Conservation (phyloP, 2,797 vertebrate species). For the Halcyon leucocephala region DNA sequence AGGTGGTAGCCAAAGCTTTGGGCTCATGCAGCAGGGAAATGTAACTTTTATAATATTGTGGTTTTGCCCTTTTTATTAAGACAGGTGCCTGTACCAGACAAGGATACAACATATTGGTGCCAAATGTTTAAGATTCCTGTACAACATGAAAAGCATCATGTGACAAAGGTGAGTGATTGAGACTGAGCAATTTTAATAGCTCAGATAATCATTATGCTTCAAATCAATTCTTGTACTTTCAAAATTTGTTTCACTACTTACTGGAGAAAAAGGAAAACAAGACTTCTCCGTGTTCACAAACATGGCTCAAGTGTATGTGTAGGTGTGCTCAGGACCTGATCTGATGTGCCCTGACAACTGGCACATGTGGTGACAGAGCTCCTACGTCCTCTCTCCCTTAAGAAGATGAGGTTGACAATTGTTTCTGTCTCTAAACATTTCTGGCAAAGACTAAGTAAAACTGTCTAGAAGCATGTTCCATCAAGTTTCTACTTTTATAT, state of each 20-base stretch:
- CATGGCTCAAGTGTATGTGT: too few species aligned
- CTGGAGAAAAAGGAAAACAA: background rate
- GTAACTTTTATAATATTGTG: slow-evolving; percentile 20
- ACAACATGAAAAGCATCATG: slow-evolving; percentile 85
- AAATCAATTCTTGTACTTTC: background rate
- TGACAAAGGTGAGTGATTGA: slow-evolving; percentile 83
- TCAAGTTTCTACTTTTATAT: background rate
- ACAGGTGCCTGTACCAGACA: slow-evolving; percentile 88
- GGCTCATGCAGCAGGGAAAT: background rate
- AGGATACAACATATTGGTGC: slow-evolving; percentile 91
- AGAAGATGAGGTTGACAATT: background rate
- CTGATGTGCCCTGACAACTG: background rate
- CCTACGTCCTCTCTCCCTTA: background rate
- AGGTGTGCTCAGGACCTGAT: background rate
- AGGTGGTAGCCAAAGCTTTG: background rate
- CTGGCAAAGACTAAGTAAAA: background rate
- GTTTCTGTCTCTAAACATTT: background rate
- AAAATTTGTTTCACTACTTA: background rate
- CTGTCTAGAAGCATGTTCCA: background rate
- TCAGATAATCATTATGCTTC: background rate
- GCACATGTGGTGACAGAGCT: accelerated
- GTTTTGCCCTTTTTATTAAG: slow-evolving; percentile 77
- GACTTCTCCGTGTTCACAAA: background rate
- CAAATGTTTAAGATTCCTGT: slow-evolving; percentile 88
- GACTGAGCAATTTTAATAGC: background rate